Conservation (phyloP, 2,797 vertebrate genomes). For the Melanotaenia trifasciata region DNA sequence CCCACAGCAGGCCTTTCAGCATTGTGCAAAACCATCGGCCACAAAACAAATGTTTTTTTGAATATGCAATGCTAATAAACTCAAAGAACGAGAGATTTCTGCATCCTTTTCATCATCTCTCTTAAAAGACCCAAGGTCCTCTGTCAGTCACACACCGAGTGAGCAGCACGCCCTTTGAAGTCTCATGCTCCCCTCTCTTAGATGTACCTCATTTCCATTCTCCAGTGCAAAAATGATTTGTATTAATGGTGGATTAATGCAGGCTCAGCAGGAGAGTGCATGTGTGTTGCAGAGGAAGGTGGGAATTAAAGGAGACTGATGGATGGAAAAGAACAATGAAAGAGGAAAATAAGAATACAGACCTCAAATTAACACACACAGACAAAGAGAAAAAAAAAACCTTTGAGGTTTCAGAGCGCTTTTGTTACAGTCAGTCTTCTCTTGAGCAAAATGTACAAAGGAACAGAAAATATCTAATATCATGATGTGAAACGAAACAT, state of each 20-base stretch:
- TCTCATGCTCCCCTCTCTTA: constrained; percentile 75
- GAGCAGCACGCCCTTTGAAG: constrained; percentile 77
- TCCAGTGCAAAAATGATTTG: constrained; percentile 76
- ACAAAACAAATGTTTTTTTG: constrained; percentile 72
- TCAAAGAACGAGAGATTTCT: constrained; percentile 72
- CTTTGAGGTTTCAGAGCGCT: constrained; percentile 73
- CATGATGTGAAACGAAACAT: constrained; percentile 4
- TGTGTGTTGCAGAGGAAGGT: constrained; percentile 36
- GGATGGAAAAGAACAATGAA: constrained; percentile 60
- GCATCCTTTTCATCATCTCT: constrained; percentile 79
- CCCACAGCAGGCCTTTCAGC: constrained; percentile 57
- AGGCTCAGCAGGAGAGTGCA: constrained; percentile 53
- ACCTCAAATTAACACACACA: constrained; percentile 20
- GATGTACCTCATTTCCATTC: constrained; percentile 82
- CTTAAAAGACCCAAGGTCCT: constrained; percentile 74
- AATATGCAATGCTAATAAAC: constrained; percentile 78
- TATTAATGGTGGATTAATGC: constrained; percentile 79
- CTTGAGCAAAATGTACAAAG: constrained; percentile 18
- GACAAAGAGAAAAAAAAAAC: constrained; percentile 42
- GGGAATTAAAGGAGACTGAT: constrained; percentile 61
- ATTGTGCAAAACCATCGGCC: constrained; percentile 43
- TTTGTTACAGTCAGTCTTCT: constrained; percentile 51
- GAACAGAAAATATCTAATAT: constrained; percentile 8
- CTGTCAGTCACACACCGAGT: constrained; percentile 68
- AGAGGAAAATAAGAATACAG: constrained; percentile 50